Evolutionary conservation across 2,797 vertebrate species (phyloP).

Genomic region (Odontamblyopus rebecca): DNA sequence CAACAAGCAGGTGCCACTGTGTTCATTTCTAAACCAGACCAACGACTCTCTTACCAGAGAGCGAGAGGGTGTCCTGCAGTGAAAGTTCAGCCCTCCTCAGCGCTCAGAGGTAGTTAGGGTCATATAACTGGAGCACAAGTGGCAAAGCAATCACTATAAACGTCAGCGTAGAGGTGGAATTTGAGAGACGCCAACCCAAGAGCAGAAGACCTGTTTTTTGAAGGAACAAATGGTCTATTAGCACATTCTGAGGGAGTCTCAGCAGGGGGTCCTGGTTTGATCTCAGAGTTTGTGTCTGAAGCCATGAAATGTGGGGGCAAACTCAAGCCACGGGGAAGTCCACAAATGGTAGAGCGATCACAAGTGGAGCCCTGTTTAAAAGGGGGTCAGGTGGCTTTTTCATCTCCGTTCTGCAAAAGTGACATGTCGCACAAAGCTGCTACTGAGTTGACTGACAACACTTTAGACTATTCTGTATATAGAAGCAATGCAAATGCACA

Average conservation of each 20-base stretch:
- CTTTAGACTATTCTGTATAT: constrained; percentile 55
- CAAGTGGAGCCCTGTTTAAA: constrained; percentile 62
- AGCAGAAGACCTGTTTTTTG: constrained; percentile 43
- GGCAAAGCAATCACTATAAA: constrained; percentile 73
- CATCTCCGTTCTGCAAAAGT: constrained; percentile 65
- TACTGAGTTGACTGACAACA: constrained; percentile 66
- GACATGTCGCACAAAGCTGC: constrained; percentile 57
- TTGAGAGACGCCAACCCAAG: constrained; percentile 13
- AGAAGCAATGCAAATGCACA: constrained; percentile 44
- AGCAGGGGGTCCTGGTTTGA: constrained; percentile 64
- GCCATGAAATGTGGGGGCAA: constrained; percentile 70
- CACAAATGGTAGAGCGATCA: constrained; percentile 80
- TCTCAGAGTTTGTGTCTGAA: constrained; percentile 67
- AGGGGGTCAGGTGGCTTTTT: constrained; percentile 79
- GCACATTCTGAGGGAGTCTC: constrained; percentile 66
- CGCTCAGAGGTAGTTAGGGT: constrained; percentile 54
- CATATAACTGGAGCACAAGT: constrained; percentile 63
- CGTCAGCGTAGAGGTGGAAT: constrained; percentile 26
- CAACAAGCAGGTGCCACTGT: constrained; percentile 58
- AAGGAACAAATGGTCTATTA: constrained; percentile 74
- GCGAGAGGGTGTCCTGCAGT: constrained; percentile 51
- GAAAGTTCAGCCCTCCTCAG: constrained; percentile 57
- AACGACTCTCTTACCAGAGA: constrained; percentile 48
- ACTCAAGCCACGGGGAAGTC: constrained; percentile 62
- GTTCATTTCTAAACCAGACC: constrained; percentile 46